Evolutionary conservation across 2,113 vertebrate species (phyloP), one percentile per base, ranked within the genome.

Genomic region (Paedocypris sp.): DNA sequence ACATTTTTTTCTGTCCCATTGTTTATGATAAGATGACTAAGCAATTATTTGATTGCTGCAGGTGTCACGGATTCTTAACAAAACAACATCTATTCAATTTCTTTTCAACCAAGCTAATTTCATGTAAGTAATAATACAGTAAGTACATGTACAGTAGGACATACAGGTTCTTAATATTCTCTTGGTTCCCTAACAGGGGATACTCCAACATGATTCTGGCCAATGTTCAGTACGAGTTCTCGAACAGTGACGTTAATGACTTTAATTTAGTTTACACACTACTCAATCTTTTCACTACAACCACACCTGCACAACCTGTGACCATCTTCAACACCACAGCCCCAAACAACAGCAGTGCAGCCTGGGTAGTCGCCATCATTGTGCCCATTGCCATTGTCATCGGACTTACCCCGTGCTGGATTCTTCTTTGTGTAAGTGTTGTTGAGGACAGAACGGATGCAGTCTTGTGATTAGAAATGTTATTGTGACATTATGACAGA

Each of bases 331-430:
- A 13, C 18, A 39, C 13, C 42, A 38, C 47, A 36, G 5, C 11
- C 16, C 10, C 12, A 42, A 31, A 13, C 7, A 54, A 48, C 45
- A 28, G 48, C 15, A 60, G 26, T 49, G 26, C 60, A 29, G 60
- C 25, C 6, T 71, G 64, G 69, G 42, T 50, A n/a, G 25, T 67
- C 7, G 64, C 60, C 22, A 67, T 71, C 10, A 71, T 71, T 18
- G 63, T 71, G 2, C 60, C 56, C 9, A 64, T 53, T 53, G 60
- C 26, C 26, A 56, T 60, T 18, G 54, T 29, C 6, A 60, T 71
- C 28, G 9, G 67, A 4, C 64, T 68, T 1, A 1, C 61, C 26
- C 69, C 69, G 7, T 59, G 54, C 11, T 71, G 64, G 60, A 67
- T 71, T 52, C 2, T 60, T 10, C 47, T 64, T 5, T 63, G 52